Evolutionary conservation across 2,797 vertebrate species (phyloP).

Genomic region (Microhierax caerulescens): DNA sequence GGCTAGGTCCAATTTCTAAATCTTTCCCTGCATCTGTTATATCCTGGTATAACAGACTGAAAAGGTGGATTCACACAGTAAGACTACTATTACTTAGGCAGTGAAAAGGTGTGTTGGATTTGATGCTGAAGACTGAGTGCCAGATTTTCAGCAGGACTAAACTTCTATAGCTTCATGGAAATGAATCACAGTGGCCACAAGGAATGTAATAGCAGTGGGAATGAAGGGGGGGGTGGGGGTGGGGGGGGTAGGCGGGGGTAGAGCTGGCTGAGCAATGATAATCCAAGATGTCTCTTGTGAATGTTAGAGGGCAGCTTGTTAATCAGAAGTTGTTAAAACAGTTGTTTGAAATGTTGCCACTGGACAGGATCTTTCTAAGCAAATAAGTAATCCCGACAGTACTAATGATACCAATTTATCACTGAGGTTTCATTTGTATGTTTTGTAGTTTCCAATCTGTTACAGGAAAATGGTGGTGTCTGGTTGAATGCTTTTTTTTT

Average conservation of each 20-base stretch:
- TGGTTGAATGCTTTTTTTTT: slow-evolving; percentile 18
- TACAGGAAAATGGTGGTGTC: slow-evolving; percentile 60
- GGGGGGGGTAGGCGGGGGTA: neutral
- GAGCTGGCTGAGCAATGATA: neutral
- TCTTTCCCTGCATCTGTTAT: neutral
- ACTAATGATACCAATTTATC: slow-evolving; percentile 74
- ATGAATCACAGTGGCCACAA: neutral
- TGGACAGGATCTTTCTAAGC: slow-evolving; percentile 56
- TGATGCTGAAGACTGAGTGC: slow-evolving; percentile 1
- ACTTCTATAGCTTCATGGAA: neutral
- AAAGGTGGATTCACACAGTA: neutral
- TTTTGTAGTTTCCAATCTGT: slow-evolving; percentile 72
- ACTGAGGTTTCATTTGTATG: slow-evolving; percentile 59
- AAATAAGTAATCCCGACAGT: slow-evolving; percentile 65
- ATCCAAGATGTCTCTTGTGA: neutral
- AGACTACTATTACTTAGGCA: neutral
- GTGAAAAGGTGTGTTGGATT: slow-evolving; percentile 24
- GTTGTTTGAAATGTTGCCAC: slow-evolving; percentile 60
- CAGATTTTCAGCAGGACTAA: neutral
- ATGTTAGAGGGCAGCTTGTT: neutral
- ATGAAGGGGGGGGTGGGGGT: too few relatives aligned
- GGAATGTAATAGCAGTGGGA: neutral
- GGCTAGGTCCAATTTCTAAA: neutral
- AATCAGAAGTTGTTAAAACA: slow-evolving; percentile 50
- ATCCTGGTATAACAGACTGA: neutral